A percentile compares a stretch with the other conserved stretches of the same genome.
Conservation (phyloP, 2,888 invertebrate genomes). For the Ophioninae sp. region DNA sequence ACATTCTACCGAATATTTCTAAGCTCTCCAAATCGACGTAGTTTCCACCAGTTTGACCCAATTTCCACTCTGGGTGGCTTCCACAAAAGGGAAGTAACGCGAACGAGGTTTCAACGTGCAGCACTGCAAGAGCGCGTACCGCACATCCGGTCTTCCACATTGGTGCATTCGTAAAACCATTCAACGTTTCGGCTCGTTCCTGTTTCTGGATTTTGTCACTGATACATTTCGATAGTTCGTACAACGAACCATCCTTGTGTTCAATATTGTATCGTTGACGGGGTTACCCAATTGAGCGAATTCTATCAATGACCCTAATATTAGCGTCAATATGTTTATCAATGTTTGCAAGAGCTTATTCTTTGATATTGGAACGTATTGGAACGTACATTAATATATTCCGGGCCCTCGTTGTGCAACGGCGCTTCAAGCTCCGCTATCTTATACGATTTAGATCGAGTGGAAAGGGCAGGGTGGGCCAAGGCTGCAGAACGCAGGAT, state of each 20-base stretch:
- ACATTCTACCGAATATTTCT: constrained; percentile 29
- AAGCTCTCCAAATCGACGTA: constrained; percentile 13
- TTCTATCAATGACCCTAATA: too few relatives aligned
- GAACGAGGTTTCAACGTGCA: not conserved
- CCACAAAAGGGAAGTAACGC: constrained; percentile 5
- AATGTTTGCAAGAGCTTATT: not conserved
- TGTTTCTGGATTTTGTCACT: too few relatives aligned
- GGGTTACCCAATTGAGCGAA: too few relatives aligned
- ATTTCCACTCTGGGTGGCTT: constrained; percentile 51
- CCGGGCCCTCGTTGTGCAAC: not conserved
- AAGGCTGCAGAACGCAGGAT: constrained; percentile 25
- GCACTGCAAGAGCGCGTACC: not conserved
- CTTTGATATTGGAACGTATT: not conserved
- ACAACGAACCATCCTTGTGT: too few relatives aligned
- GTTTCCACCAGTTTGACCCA: constrained; percentile 66
- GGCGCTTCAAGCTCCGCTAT: not conserved
- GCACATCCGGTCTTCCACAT: not conserved
- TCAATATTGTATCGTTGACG: too few relatives aligned
- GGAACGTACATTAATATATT: not conserved
- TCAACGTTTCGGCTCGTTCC: too few relatives aligned
- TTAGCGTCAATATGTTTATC: too few relatives aligned
- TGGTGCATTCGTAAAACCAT: not conserved
- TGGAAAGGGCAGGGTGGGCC: not conserved
- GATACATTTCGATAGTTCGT: too few relatives aligned
- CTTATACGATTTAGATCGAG: not conserved